Conservation (phyloP, 2,113 vertebrate genomes). For the Varanus salvator region DNA sequence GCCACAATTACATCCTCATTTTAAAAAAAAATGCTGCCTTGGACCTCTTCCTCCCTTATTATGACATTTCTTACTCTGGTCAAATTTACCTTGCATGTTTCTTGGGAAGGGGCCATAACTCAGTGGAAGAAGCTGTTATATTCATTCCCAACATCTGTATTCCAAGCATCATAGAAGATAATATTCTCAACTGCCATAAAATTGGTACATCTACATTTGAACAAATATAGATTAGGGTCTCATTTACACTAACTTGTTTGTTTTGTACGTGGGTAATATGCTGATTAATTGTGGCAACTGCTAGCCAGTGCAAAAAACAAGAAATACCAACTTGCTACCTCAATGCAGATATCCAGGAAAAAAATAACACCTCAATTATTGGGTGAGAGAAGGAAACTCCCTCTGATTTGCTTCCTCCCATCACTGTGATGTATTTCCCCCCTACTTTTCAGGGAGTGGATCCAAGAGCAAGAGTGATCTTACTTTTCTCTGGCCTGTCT, state of each 20-base stretch:
- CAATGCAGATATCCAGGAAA: not conserved
- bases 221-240: not conserved
- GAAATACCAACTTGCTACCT: not conserved
- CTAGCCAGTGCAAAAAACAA: not conserved
- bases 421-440: not conserved
- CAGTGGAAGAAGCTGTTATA: not conserved
- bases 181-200: not conserved
- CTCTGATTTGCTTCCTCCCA: not conserved
- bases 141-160: not conserved
- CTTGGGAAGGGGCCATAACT: not conserved
- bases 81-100: not conserved
- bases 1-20: not conserved
- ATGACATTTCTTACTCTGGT: not conserved
- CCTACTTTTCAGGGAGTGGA: not conserved
- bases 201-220: conserved; percentile 1
- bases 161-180: not conserved
- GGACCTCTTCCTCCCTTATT: not conserved
- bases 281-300: not conserved
- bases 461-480: not conserved
- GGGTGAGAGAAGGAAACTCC: not conserved
- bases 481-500: not conserved
- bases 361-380: not conserved
- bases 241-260: not conserved
- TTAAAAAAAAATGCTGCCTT: not conserved
- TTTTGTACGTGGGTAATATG: not conserved